Base-by-base conservation (phyloP, 2,888 invertebrate species). In the Ceramica pisi region DNA sequence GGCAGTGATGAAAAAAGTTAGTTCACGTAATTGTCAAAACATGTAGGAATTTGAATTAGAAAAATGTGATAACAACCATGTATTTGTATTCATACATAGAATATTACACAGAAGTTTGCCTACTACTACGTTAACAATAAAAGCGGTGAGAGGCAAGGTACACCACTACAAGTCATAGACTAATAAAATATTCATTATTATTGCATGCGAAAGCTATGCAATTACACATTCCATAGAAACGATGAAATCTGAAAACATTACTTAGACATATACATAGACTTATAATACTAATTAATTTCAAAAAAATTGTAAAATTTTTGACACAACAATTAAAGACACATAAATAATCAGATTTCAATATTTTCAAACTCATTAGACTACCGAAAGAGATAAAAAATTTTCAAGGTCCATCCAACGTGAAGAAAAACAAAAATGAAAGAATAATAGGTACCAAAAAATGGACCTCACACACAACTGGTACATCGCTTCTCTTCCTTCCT, bases 111-210 rank as follows among this genome's bases (percentile, higher is more conserved):
- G 65, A 78, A 63, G 67, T 68, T 79, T 65, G 35, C 53, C 84
- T 86, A n/a, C n/a, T n/a, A n/a, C n/a, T n/a, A 86, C 77, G 48
- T 72, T 82, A 82, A 85, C 83, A 82, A 86, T 88, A 90, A 88
- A 92, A 93, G 92, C 92, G 87, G 87, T 90, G 82, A 87, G 91
- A 93, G 91, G 92, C 91, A 56, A 50, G 86, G 83, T 92, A 93
- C 91, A 87, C 85, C 78, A 86, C 83, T 83, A 87, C 63, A 82
- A 67, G 68, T 81, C 81, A 83, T 86, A 78, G 77, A 81, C 82
- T 80, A 86, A 72, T 74, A 74, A 63, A 67, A 75, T 66, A 80
- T 74, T 70, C 61, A 71, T 50, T 56, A 67, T 59, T 46, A 71
- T 70, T 73, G 81, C 73, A 87, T 90, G 89, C 88, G 90, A 89